Evolutionary conservation across 2,888 invertebrate species (phyloP).

Genomic region (Drosophila anomalata): DNA sequence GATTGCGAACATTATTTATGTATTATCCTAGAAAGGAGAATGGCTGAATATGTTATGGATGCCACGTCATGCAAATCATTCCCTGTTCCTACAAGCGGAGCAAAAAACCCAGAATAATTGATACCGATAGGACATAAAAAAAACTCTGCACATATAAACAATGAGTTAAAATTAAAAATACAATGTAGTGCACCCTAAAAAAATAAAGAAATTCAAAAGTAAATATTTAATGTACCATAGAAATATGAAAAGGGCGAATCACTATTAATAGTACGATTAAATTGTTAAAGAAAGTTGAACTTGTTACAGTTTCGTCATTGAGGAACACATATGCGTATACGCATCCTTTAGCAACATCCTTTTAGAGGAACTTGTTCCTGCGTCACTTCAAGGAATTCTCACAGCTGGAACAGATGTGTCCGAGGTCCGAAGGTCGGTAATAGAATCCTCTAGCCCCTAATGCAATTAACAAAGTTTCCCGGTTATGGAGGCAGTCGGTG

Average conservation of each 20-base stretch:
- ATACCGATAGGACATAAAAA: slow-evolving; percentile 15
- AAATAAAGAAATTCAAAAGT: background rate
- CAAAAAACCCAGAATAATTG: slow-evolving; percentile 29
- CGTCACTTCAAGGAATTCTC: slow-evolving; percentile 1
- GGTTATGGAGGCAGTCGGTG: slow-evolving; percentile 22
- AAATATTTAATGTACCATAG: background rate
- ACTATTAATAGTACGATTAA: slow-evolving; percentile 6
- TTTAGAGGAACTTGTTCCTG: background rate
- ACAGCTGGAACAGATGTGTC: slow-evolving; percentile 28
- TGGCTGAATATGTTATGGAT: slow-evolving; percentile 10
- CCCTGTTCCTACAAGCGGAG: background rate
- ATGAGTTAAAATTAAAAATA: background rate
- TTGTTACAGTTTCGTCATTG: slow-evolving; percentile 23
- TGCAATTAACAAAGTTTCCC: slow-evolving; percentile 49
- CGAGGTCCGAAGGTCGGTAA: slow-evolving; percentile 25
- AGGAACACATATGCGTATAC: background rate
- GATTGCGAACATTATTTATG: slow-evolving; percentile 14
- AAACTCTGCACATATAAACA: slow-evolving; percentile 11
- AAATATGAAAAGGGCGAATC: background rate
- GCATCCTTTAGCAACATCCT: slow-evolving; percentile 2
- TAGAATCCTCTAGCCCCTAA: slow-evolving; percentile 37
- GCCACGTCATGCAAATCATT: slow-evolving; percentile 29
- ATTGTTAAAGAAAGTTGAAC: slow-evolving; percentile 1
- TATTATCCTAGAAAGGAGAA: slow-evolving; percentile 1
- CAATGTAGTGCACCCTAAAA: background rate